Percentiles rank a stretch among this genome's conserved stretches.
phyloP scores from a whole-genome alignment of 2,888 invertebrate species.

The Hypomecis atomaria region DNA sequence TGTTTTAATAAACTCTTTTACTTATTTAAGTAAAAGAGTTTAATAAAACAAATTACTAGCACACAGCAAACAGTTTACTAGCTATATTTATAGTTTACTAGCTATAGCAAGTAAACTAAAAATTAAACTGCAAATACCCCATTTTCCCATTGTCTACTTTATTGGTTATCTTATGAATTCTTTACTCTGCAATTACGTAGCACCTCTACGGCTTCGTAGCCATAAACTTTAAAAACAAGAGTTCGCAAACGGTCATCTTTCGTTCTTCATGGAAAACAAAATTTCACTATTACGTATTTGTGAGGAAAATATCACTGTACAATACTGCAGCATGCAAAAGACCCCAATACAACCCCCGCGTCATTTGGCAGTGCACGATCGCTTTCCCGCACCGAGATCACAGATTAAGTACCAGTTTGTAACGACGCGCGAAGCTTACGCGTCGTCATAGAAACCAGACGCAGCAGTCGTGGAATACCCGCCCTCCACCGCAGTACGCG shows the following conservation, averaged over 20 bases:
- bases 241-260: neutral
- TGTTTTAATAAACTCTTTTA: too few relatives aligned
- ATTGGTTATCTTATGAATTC: too few relatives aligned
- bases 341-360: slow-evolving; percentile 47
- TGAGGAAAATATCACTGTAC: neutral
- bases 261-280: neutral
- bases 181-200: neutral
- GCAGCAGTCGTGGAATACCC: slow-evolving; percentile 76
- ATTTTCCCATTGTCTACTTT: too few relatives aligned
- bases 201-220: neutral
- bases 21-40: too few relatives aligned
- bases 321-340: slow-evolving; percentile 30
- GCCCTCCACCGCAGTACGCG: slow-evolving; percentile 78
- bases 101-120: too few relatives aligned
- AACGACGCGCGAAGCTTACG: slow-evolving; percentile 53
- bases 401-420: neutral
- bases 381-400: slow-evolving; percentile 53
- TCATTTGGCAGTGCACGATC: slow-evolving; percentile 55
- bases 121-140: too few relatives aligned
- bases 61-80: too few relatives aligned
- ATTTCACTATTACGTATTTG: neutral
- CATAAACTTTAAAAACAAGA: too few relatives aligned
- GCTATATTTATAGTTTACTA: too few relatives aligned
- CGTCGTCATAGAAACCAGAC: slow-evolving; percentile 77
- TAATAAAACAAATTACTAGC: too few relatives aligned